Evolutionary conservation across 2,113 vertebrate species (phyloP).

Genomic region (Rhinolophus sinicus): DNA sequence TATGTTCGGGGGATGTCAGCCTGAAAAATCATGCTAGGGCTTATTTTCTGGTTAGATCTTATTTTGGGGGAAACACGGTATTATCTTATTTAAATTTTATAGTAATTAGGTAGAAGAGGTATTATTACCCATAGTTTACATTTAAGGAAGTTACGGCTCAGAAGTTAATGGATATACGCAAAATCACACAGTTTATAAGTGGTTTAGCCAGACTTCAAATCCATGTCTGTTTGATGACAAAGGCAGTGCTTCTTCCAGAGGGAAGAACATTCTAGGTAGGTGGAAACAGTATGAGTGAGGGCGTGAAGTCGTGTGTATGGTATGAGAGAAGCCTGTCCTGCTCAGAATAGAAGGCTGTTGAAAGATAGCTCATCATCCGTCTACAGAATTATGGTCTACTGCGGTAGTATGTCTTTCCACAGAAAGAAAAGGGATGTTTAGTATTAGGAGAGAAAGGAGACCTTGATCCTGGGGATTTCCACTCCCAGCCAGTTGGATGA

Average conservation of each 20-base stretch:
- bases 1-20: too few relatives aligned
- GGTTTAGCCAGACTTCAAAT: background rate
- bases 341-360: background rate
- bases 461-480: background rate
- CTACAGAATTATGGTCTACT: background rate
- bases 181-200: background rate
- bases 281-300: too few relatives aligned
- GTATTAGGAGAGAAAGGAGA: background rate
- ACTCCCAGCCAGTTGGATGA: background rate
- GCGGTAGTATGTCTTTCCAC: background rate
- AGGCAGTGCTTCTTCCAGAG: background rate
- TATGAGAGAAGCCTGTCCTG: background rate
- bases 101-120: background rate
- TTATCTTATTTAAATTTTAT: too few relatives aligned
- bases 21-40: too few relatives aligned
- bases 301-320: too few relatives aligned
- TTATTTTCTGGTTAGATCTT: too few relatives aligned
- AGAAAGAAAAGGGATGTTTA: background rate
- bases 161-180: background rate
- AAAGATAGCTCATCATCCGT: background rate
- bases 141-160: background rate
- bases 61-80: too few relatives aligned
- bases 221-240: background rate
- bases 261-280: background rate
- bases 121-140: background rate